Conservation (phyloP, 2,797 vertebrate genomes). For the Sebastes aleutianus region DNA sequence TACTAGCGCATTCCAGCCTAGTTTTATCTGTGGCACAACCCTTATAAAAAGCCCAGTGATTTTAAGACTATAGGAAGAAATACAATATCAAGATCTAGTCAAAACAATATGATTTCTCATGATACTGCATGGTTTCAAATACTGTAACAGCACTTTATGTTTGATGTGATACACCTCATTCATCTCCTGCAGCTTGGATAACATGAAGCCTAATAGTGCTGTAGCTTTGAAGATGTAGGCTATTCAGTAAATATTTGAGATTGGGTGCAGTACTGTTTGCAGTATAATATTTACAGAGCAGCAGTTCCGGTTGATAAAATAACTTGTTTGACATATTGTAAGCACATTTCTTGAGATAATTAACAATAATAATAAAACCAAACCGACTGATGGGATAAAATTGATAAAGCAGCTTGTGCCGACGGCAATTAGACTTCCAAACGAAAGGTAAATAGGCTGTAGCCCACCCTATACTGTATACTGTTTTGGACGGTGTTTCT, state of each 20-base stretch:
- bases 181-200: neutral
- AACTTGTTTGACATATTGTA: slow-evolving; percentile 31
- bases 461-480: too few species aligned
- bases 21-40: neutral
- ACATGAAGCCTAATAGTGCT: neutral
- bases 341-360: neutral
- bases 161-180: neutral
- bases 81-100: neutral
- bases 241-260: slow-evolving; percentile 79
- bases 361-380: neutral
- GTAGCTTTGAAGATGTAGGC: slow-evolving; percentile 35
- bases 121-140: neutral
- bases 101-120: neutral
- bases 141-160: neutral
- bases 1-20: slow-evolving; percentile 29
- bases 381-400: neutral
- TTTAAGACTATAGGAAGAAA: neutral
- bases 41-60: neutral
- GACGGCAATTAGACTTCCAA: too few species aligned
- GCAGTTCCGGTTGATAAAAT: slow-evolving; percentile 67
- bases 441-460: too few species aligned
- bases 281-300: slow-evolving; percentile 67
- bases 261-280: slow-evolving; percentile 77
- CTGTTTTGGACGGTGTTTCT: too few species aligned
- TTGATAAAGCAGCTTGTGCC: neutral